Base-by-base conservation (phyloP, 1,140 invertebrate species). In the Asobara japonica region DNA sequence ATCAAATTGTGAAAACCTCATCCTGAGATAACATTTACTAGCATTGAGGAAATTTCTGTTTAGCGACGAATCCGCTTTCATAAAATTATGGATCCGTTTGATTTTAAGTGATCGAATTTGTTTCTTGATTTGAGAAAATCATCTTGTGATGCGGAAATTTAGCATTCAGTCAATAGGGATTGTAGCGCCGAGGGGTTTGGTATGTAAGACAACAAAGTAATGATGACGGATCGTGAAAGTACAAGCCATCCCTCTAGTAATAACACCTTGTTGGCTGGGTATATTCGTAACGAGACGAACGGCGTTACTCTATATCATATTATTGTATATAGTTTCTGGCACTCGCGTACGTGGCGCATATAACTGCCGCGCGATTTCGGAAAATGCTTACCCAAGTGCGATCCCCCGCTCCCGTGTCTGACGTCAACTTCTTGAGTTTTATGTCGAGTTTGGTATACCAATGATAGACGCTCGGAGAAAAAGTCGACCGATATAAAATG, bases 301-400 rank as follows among this genome's bases (percentile, higher is more conserved):
- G 31, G 31, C 11, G 11, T 36, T 36, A 36, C n/a, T 36, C 31
- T 36, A 11, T 36, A 36, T 11, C 5, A 36, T 18, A 65, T 18
- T 29, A 33, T 36, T 65, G 18, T 33, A 65, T 33, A 18, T 38
- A 18, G n/a, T 38, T 65, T 36, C 31, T 36, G 31, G 11, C 31
- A 36, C 31, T 11, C 31, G 31, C 11, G 31, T 36, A 36, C 31
- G 31, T 36, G 31, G 31, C 31, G n/a, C n/a, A 45, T 3, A n/a
- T 45, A 45, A 45, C 48, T 18, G 25, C 8, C 8, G 10, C 25
- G 60, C 22, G 31, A 70, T 41, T 70, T 64, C 56, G 68, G 67
- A 61, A 69, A 69, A 69, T 56, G 67, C 67, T 69, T 69, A 69
- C 48, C 2, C 29, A 62, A 62, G 29, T 62, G 29, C 13, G 20